Conservation (phyloP, 2,797 vertebrate genomes). For the Pangasius macronema region DNA sequence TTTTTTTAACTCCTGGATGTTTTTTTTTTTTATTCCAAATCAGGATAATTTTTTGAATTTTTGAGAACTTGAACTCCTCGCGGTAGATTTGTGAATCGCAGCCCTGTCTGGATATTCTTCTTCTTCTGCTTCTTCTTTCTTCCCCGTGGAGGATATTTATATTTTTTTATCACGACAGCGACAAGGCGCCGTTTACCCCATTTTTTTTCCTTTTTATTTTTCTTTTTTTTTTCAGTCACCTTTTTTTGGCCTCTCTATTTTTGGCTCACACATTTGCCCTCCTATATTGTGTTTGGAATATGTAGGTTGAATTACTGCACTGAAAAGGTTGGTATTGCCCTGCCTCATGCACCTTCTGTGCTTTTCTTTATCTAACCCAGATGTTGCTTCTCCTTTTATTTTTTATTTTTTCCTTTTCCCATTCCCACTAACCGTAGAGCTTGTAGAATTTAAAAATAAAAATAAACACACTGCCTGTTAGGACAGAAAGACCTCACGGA, state of each 20-base stretch:
- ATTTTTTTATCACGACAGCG: conserved; percentile 28
- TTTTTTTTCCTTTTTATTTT: conserved; percentile 39
- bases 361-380: conserved; percentile 83
- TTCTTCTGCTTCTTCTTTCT: conserved; percentile 22
- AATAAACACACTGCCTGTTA: conserved; percentile 42
- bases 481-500: conserved; percentile 46
- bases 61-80: neutral
- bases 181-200: conserved; percentile 55
- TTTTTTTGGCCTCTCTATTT: conserved; percentile 59
- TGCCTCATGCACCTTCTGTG: conserved; percentile 94
- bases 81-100: neutral
- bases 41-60: conserved; percentile 19
- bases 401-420: conserved; percentile 47
- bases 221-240: conserved; percentile 34
- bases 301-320: conserved; percentile 96
- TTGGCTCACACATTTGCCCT: conserved; percentile 92
- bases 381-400: conserved; percentile 73
- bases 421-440: conserved; percentile 62
- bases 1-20: neutral
- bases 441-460: conserved; percentile 49
- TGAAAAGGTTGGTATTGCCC: conserved; percentile 99
- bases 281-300: conserved; percentile 91
- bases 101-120: conserved; percentile 39
- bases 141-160: conserved; percentile 22
- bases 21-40: neutral